Evolutionary conservation across 2,113 vertebrate genomes (phyloP).

Genomic region (Neodon shergylaensis): DNA sequence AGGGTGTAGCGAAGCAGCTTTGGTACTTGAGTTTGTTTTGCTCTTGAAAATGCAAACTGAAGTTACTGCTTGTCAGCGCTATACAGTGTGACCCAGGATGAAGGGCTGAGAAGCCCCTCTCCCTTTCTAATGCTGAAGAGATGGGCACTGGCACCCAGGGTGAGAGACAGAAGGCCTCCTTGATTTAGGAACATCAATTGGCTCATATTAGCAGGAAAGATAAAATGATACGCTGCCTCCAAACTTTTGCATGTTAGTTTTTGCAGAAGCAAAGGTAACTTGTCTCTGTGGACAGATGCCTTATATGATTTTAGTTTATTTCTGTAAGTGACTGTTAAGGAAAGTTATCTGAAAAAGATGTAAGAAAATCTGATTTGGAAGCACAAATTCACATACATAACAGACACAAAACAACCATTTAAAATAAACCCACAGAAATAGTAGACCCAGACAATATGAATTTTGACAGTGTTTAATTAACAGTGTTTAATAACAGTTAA

Average conservation of each 20-base stretch:
- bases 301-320: neutral
- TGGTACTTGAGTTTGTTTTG: neutral
- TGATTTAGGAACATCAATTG: neutral
- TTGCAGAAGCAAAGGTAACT: neutral
- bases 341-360: neutral
- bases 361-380: constrained; percentile 12
- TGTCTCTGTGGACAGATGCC: neutral
- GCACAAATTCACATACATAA: neutral
- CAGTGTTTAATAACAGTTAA: neutral
- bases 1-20: neutral
- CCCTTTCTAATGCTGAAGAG: neutral
- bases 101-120: neutral
- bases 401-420: neutral
- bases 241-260: neutral
- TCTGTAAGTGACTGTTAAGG: neutral
- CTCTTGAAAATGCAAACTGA: neutral
- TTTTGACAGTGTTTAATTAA: neutral
- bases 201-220: neutral
- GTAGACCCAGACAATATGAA: neutral
- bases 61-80: neutral
- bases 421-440: neutral
- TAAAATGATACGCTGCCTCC: neutral
- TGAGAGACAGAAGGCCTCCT: neutral
- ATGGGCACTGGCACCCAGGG: neutral
- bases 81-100: neutral